Evolutionary conservation across 2,113 vertebrate species (phyloP), one percentile per base, ranked within the genome.

Genomic region (Calypte anna): DNA sequence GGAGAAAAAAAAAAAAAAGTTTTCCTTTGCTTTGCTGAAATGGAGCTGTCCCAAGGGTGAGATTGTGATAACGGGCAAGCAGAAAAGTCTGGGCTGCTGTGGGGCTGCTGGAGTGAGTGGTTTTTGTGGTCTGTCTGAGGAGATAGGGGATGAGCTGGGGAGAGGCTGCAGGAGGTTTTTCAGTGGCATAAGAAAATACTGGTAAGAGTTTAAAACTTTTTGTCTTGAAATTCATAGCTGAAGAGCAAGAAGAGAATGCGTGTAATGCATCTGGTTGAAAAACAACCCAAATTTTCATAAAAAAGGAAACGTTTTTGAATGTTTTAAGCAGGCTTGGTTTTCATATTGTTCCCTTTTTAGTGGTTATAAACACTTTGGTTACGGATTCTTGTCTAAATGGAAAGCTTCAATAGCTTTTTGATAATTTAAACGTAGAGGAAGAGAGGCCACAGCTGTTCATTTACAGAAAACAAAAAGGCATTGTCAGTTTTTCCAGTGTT

Each of bases 401-500:
- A 90, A 88, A 95, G 90, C 90, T 92, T 82, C 81, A 86, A 68
- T 94, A 78, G 89, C 74, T 93, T 82, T 96, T 66, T 91, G 88
- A 83, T 94, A 79, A 78, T 78, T 90, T 74, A 67, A 86, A 90
- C 18, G 1, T 61, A 74, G 80, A 81, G 86, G 73, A 62, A 74
- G 90, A 75, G 80, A 86, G 86, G 91, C 72, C 90, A 81, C 84
- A 90, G 82, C 90, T 94, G 86, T 44, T 93, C 76, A 59, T 69
- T 91, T 77, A 67, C 83, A 67, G 79, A 82, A 91, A 96, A 94
- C 93, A 96, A 93, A 94, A 92, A 78, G 78, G 46, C 92, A 91
- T 91, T 96, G 92, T 95, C 94, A 91, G 21, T 91, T 96, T 94
- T 96, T 96, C 92, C 92, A 91, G 11, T 53, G 68, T 88, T 11